Evolutionary conservation across 2,888 invertebrate genomes (phyloP).

Genomic region (Eupithecia vulgata): DNA sequence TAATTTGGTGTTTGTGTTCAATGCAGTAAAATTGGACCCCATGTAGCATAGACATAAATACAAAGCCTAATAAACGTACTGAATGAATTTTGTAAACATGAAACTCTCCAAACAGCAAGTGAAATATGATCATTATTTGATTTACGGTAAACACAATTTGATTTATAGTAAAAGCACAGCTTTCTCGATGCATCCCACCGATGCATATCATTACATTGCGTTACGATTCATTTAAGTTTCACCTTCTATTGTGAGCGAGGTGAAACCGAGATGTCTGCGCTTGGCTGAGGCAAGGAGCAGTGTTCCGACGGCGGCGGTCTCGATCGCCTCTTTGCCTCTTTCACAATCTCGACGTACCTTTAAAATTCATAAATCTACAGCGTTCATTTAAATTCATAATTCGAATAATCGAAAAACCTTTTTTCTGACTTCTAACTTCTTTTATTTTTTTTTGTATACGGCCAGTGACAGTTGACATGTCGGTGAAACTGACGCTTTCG

Average conservation of each 20-base stretch:
- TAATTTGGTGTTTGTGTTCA: neutral
- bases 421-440: too few species aligned
- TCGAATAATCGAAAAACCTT: constrained; percentile 42
- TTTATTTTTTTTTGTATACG: constrained; percentile 22
- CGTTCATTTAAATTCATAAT: constrained; percentile 54
- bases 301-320: constrained; percentile 69
- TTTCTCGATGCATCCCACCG: constrained; percentile 77
- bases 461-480: constrained; percentile 62
- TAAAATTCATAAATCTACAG: constrained; percentile 55
- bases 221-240: constrained; percentile 83
- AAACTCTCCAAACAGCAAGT: constrained; percentile 12
- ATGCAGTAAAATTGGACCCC: neutral
- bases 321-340: constrained; percentile 64
- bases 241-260: constrained; percentile 82
- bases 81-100: neutral
- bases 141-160: constrained; percentile 18
- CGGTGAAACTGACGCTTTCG: constrained; percentile 70
- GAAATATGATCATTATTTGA: constrained; percentile 17
- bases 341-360: constrained; percentile 49
- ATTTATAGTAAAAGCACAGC: constrained; percentile 49
- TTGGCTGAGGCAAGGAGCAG: constrained; percentile 76
- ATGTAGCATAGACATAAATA: neutral
- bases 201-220: constrained; percentile 76
- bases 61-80: neutral
- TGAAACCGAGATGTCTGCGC: constrained; percentile 74